Conservation (phyloP, 2,113 vertebrate genomes). For the Apaloderma vittatum region DNA sequence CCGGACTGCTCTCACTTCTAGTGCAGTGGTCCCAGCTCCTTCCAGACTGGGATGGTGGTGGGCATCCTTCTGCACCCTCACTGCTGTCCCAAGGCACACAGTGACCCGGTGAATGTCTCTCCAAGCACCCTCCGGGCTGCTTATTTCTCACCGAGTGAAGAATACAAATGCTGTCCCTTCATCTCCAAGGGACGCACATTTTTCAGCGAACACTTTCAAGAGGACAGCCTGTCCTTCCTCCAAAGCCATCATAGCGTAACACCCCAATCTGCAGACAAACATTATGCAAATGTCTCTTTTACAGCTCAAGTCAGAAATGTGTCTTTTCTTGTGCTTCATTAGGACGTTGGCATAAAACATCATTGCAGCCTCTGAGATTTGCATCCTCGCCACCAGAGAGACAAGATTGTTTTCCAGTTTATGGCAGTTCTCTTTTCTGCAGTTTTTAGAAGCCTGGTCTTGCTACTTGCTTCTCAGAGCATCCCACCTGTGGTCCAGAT, state of each 20-base stretch:
- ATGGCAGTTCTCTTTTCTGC: neutral
- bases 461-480: neutral
- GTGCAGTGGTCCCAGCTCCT: neutral
- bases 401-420: neutral
- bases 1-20: neutral
- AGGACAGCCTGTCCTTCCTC: conserved; percentile 51
- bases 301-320: neutral
- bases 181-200: neutral
- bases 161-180: neutral
- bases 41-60: neutral
- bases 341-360: neutral
- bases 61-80: neutral
- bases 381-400: neutral
- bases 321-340: conserved; percentile 1
- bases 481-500: neutral
- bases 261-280: conserved; percentile 46
- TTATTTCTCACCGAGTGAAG: neutral
- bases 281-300: conserved; percentile 50
- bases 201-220: conserved; percentile 18
- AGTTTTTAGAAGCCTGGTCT: neutral
- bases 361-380: neutral
- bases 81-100: neutral
- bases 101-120: accelerated
- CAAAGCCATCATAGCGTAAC: neutral
- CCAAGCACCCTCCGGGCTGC: neutral